These are phyloP conservation scores for Smittia aterrima DNA, from an alignment of 2,888 invertebrate genomes.

Conservation along the genomic window DNA sequence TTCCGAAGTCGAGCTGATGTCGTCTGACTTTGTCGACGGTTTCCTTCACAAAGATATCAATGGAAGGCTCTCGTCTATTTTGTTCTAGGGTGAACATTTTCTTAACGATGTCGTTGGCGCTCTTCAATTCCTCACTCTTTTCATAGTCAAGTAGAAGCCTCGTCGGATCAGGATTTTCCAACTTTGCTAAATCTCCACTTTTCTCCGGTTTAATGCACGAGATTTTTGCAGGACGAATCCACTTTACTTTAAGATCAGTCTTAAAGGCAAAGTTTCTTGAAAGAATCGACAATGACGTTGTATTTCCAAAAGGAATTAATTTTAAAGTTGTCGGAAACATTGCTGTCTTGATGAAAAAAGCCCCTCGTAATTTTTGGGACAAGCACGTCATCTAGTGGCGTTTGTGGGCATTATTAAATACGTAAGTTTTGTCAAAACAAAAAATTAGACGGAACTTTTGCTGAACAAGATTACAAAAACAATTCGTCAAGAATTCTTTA, in stretches of 20 bases:
- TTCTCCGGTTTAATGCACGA: constrained; percentile 64
- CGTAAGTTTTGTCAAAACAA: too few species aligned
- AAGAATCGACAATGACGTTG: constrained; percentile 42
- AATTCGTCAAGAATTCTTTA: neutral
- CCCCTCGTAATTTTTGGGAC: too few species aligned
- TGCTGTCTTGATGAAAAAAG: constrained; percentile 5
- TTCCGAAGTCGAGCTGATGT: constrained; percentile 64
- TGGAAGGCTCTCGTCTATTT: constrained; percentile 60
- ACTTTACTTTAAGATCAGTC: constrained; percentile 72
- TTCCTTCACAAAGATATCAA: constrained; percentile 56
- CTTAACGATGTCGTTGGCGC: constrained; percentile 69
- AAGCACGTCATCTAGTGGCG: too few species aligned
- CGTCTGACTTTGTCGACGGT: constrained; percentile 63
- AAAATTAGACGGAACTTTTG: neutral
- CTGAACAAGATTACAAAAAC: neutral
- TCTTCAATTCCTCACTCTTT: constrained; percentile 68
- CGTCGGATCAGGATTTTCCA: constrained; percentile 50
- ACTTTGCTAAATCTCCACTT: constrained; percentile 67
- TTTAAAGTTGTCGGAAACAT: constrained; percentile 8
- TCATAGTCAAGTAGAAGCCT: constrained; percentile 55
- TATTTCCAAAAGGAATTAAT: neutral
- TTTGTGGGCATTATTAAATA: too few species aligned
- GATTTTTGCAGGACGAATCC: constrained; percentile 71
- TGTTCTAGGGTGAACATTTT: constrained; percentile 69
- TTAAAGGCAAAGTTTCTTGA: constrained; percentile 59